Conservation (phyloP, 2,113 vertebrate genomes). For the Phrynosoma platyrhinos region DNA sequence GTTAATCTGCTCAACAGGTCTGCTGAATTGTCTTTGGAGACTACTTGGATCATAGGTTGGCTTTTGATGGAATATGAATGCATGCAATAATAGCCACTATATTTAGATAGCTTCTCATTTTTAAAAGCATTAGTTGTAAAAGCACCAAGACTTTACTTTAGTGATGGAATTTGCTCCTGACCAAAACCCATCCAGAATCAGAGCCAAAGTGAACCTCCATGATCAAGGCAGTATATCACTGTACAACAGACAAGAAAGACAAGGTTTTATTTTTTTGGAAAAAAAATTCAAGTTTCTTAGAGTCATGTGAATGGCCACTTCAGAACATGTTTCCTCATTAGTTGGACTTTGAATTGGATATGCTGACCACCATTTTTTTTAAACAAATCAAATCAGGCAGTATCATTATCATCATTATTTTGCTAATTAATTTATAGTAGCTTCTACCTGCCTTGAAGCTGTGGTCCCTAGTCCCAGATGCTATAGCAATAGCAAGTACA, state of each 20-base stretch:
- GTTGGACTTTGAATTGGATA: not conserved
- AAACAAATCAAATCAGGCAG: not conserved
- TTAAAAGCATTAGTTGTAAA: not conserved
- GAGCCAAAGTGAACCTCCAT: not conserved
- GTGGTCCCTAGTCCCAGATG: too few species aligned
- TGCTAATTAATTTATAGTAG: not conserved
- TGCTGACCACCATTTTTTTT: not conserved
- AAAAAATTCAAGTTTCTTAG: too few species aligned
- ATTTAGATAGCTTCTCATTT: not conserved
- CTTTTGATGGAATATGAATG: not conserved
- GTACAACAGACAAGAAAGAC: not conserved
- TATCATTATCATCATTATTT: not conserved
- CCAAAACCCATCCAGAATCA: too few species aligned
- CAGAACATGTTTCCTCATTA: not conserved
- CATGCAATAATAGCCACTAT: too few species aligned
- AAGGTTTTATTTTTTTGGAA: too few species aligned
- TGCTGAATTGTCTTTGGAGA: conserved; percentile 22
- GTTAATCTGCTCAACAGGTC: conserved; percentile 11
- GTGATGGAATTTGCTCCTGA: not conserved
- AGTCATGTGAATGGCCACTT: not conserved
- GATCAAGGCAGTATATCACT: not conserved
- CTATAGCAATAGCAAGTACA: too few species aligned
- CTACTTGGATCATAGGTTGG: not conserved
- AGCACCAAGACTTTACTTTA: not conserved
- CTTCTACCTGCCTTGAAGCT: too few species aligned